These are phyloP conservation scores for Barnardius zonarius DNA, from an alignment of 2,113 vertebrate genomes.

Conservation along the genomic window DNA sequence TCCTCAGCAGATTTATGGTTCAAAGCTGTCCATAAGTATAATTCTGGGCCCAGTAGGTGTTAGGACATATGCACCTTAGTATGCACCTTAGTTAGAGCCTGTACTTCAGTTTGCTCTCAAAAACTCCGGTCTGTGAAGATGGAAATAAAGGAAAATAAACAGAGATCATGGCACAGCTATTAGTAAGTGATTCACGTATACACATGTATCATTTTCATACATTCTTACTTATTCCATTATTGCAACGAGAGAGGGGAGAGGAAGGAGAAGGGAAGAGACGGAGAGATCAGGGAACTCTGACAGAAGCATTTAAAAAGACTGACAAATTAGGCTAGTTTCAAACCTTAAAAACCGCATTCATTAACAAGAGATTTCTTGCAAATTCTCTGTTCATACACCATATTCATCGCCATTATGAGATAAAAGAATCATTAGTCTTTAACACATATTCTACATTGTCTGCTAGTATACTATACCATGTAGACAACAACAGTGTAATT, in stretches of 20 bases:
- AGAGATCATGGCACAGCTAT: background rate
- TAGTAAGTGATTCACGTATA: background rate
- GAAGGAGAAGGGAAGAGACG: background rate
- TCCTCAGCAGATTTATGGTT: background rate
- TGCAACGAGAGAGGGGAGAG: background rate
- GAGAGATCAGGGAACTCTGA: background rate
- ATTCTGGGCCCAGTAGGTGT: background rate
- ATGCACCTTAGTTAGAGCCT: background rate
- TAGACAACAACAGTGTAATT: background rate
- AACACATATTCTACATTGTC: background rate
- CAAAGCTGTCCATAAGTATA: background rate
- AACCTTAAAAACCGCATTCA: background rate
- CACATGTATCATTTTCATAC: background rate
- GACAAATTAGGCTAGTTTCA: background rate
- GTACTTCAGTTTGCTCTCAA: background rate
- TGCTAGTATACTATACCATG: background rate
- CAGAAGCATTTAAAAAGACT: background rate
- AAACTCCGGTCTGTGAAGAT: background rate
- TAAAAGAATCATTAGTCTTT: background rate
- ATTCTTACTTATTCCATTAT: background rate
- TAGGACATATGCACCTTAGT: background rate
- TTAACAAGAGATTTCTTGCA: background rate
- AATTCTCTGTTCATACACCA: background rate
- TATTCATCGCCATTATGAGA: fast-evolving
- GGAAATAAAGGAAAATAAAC: background rate